These are phyloP conservation scores for Oligia strigilis DNA, from an alignment of 2,888 invertebrate genomes.

Conservation along the genomic window DNA sequence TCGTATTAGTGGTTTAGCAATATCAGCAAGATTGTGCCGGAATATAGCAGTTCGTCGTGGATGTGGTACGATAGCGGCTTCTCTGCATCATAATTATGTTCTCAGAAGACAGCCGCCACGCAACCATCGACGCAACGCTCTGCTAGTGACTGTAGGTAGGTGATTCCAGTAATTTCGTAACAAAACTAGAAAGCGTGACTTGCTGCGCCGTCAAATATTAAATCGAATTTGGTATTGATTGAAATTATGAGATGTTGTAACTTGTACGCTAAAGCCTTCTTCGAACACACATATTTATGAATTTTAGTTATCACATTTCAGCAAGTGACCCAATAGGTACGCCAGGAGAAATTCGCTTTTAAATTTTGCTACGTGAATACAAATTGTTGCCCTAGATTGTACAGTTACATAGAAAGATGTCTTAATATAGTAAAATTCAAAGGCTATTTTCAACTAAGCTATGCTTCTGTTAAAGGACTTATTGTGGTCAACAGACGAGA, in stretches of 20 bases:
- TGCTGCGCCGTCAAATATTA: neutral
- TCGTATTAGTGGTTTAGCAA: no score
- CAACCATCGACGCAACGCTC: no score
- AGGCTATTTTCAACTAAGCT: constrained; percentile 14
- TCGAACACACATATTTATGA: neutral
- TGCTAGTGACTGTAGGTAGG: no score
- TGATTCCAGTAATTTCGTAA: no score
- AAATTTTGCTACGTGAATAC: neutral
- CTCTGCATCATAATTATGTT: no score
- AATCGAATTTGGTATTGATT: neutral
- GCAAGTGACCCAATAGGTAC: neutral
- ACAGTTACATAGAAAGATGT: neutral
- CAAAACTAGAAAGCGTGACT: no score
- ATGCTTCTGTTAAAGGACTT: constrained; percentile 20
- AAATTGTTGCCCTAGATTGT: neutral
- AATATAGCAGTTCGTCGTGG: no score
- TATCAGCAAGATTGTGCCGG: no score
- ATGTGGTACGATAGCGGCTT: no score
- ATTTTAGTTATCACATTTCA: neutral
- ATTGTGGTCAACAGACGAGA: constrained; percentile 17
- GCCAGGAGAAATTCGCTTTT: neutral
- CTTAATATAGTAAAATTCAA: constrained; percentile 13
- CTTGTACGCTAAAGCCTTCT: neutral
- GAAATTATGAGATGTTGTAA: neutral
- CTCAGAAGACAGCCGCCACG: no score